A percentile compares a stretch with the other conserved stretches of the same genome.
Evolutionary conservation across 1,140 invertebrate genomes (phyloP).

Genomic region (Elymnias hypermnestra): DNA sequence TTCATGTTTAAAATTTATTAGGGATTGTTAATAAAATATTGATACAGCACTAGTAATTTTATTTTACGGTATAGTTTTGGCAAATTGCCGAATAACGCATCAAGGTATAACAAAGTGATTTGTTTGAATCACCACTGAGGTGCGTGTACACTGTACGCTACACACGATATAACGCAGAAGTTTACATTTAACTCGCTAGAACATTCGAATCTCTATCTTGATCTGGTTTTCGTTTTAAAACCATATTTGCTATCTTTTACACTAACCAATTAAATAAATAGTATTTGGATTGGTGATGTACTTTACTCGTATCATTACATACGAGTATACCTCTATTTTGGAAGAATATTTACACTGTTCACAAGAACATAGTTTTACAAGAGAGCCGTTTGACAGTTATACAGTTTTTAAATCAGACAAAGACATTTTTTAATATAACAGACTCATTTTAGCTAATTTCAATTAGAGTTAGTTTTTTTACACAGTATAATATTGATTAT

Average conservation of each 20-base stretch:
- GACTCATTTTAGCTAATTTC: no score
- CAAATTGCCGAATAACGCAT: slow-evolving; percentile 33
- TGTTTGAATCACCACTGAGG: neutral
- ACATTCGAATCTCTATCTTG: neutral
- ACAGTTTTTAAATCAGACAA: no score
- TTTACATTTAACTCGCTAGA: neutral
- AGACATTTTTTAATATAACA: no score
- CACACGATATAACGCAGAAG: slow-evolving; percentile 2
- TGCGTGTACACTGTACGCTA: neutral
- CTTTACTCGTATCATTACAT: no score
- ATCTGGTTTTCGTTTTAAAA: neutral
- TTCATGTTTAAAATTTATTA: neutral
- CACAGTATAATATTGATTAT: no score
- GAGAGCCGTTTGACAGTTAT: no score
- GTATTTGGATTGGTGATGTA: no score
- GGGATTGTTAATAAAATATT: neutral
- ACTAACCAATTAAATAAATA: neutral
- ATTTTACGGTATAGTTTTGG: slow-evolving; percentile 46
- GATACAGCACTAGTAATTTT: slow-evolving; percentile 31
- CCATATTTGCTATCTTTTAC: neutral
- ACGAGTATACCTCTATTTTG: no score
- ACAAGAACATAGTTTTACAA: no score
- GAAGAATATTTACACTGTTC: no score
- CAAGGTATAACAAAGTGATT: slow-evolving; percentile 9
- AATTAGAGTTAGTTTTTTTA: no score